Evolutionary conservation across 1,140 invertebrate genomes (phyloP), one percentile per base, ranked within the genome.

Genomic region (Achatina immaculata): DNA sequence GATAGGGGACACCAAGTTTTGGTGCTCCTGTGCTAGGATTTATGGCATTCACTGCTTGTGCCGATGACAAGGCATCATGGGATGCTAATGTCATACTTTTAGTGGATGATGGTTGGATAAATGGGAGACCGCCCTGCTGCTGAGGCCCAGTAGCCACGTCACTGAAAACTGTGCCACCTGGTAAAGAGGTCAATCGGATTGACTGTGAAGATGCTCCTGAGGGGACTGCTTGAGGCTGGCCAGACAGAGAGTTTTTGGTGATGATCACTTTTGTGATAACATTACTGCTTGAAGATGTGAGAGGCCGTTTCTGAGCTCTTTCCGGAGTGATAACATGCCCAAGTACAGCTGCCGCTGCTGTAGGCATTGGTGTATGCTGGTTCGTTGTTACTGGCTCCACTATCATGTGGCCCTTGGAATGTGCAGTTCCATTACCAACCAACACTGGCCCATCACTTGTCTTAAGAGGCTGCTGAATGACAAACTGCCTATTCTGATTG

Each of bases 61-160:
- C 83, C 11, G 88, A 87, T 7, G 90, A 89, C 36, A 89, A 77
- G 21, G 58, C 16, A 43, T 87, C 87, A 69, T 88, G 86, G 89
- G 95, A 94, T 79, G 93, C 93, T 69, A 95, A 90, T 19, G 94
- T 95, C 65, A 95, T 94, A 16, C 94, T 90, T 92, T 95, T 95
- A 51, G 93, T 93, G 19, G 94, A 93, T 83, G 88, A 86, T 40
- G 45, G 16, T 1, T 28, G 65, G 24, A 65, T 28, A 36, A 28
- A 40, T 31, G 65, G 38, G 40, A 72, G 40, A 34, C n/a, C 28
- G 58, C 6, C 58, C 58, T 31, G 58, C 58, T 62, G 58, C 21
- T 62, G 58, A 62, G 51, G 76, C 19, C 71, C 82, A 34, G 43
- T 45, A n/a, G 42, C 48, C 1, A 28, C n/a, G 11, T 6, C 34